These are phyloP conservation scores for Anneissia japonica DNA, from an alignment of 35 echinoderm and acorn worm species.

Conservation along the genomic window DNA sequence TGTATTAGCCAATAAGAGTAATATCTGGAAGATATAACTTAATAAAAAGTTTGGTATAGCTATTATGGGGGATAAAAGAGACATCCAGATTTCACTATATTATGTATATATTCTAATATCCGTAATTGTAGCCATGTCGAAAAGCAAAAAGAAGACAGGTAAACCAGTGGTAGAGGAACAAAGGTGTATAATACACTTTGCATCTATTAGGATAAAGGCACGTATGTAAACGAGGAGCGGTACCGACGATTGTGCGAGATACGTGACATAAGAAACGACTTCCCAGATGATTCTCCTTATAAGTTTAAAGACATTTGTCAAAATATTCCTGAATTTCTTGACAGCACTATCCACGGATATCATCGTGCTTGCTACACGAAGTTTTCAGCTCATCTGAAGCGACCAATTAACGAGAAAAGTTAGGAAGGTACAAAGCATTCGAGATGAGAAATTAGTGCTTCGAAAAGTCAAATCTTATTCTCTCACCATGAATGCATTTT, in stretches of 20 bases:
- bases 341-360: neutral
- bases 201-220: neutral
- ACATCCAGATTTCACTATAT: too few species aligned
- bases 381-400: neutral
- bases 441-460: neutral
- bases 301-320: neutral
- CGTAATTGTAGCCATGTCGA: too few species aligned
- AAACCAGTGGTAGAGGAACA: neutral
- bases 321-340: neutral
- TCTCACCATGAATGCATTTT: neutral
- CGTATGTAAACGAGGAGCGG: neutral
- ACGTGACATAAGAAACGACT: neutral
- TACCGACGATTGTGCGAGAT: neutral
- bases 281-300: neutral
- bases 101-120: too few species aligned
- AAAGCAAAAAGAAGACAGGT: neutral
- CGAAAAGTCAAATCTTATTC: neutral
- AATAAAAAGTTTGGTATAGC: too few species aligned
- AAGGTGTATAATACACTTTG: neutral
- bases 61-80: too few species aligned
- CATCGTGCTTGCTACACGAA: neutral
- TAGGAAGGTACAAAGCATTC: neutral
- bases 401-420: neutral
- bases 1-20: too few species aligned
- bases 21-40: too few species aligned